Percentiles rank a stretch among this genome's conserved stretches.
Evolutionary conservation across 2,113 vertebrate species (phyloP).

Genomic region (Campylomormyrus numenius): DNA sequence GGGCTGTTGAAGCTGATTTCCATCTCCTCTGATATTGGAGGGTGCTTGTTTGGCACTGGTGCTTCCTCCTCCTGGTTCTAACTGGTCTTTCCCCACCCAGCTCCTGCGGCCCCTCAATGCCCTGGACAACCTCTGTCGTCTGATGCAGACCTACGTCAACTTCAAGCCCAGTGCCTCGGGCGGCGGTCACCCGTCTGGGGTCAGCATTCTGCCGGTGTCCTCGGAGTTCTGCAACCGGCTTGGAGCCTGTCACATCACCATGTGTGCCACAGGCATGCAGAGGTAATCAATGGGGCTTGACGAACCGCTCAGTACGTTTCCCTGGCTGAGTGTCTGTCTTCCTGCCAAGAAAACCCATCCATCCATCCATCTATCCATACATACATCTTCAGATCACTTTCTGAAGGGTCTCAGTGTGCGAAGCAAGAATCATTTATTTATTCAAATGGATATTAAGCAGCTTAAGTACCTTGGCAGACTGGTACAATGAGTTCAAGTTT

Average conservation of each 20-base stretch:
- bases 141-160: slow-evolving; percentile 82
- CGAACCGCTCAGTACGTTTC: not conserved
- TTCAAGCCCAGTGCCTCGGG: slow-evolving; percentile 55
- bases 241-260: slow-evolving; percentile 86
- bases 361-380: not conserved
- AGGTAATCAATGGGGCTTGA: slow-evolving; percentile 58
- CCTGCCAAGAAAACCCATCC: not conserved
- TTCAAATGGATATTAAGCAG: not conserved
- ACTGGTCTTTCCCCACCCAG: slow-evolving; percentile 48
- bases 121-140: slow-evolving; percentile 88
- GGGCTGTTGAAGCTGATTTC: not conserved
- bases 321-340: not conserved
- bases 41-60: not conserved
- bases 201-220: slow-evolving; percentile 78
- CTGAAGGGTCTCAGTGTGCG: not conserved
- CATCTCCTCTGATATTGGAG: not conserved
- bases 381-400: not conserved
- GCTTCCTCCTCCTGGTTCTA: not conserved
- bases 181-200: slow-evolving; percentile 56
- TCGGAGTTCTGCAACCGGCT: slow-evolving; percentile 92
- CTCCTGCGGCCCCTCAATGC: slow-evolving; percentile 93
- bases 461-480: not conserved
- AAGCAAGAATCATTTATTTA: not conserved
- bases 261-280: slow-evolving; percentile 94
- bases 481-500: not conserved